These are phyloP conservation scores for Hapalemur alaotrensis DNA, from an alignment of 2,797 vertebrate genomes.

Conservation along the genomic window DNA sequence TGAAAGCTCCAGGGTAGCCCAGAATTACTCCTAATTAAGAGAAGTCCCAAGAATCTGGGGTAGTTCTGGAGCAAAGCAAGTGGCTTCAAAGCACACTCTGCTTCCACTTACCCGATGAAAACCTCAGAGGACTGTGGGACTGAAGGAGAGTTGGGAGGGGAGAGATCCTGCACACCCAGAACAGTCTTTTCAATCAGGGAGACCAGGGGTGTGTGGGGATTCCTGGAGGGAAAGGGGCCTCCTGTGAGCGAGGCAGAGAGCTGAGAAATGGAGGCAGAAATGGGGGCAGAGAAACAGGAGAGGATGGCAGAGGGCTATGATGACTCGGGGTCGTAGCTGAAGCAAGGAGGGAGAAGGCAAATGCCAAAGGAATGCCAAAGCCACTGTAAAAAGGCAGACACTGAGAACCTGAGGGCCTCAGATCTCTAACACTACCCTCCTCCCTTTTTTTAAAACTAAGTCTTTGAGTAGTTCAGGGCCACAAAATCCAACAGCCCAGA, in stretches of 20 bases:
- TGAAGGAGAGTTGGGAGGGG: neutral
- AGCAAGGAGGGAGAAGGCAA: neutral
- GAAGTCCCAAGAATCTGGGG: neutral
- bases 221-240: neutral
- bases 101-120: neutral
- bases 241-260: neutral
- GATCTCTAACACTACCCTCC: neutral
- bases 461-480: neutral
- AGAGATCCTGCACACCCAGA: rapidly evolving
- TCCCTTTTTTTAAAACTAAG: neutral
- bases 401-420: neutral
- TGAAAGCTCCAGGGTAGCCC: neutral
- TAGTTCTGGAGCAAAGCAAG: neutral
- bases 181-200: neutral
- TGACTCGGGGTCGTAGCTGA: neutral
- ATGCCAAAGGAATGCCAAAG: neutral
- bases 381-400: neutral
- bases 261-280: neutral
- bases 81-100: neutral
- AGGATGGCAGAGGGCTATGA: neutral
- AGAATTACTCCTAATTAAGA: neutral
- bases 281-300: neutral
- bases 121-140: neutral
- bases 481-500: neutral
- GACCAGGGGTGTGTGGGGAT: neutral